Evolutionary conservation across 1,140 invertebrate species (phyloP).

Genomic region (Drosophila virilis): DNA sequence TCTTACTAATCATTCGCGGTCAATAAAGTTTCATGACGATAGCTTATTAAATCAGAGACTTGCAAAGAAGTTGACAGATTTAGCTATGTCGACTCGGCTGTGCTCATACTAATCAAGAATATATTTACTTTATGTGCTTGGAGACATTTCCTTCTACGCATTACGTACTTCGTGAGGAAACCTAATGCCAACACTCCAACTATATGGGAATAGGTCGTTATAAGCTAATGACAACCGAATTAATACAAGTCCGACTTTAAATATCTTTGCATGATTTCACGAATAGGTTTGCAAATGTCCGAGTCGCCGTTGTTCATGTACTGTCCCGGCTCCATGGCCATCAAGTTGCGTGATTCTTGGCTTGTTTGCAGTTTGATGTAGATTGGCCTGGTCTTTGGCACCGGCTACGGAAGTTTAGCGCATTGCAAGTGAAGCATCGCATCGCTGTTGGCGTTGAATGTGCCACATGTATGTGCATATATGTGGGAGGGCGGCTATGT

Average conservation of each 20-base stretch:
- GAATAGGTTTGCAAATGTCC: background rate
- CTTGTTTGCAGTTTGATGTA: conserved; percentile 60
- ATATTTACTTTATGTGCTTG: too few species aligned
- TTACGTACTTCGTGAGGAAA: too few species aligned
- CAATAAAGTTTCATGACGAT: too few species aligned
- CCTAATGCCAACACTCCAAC: too few species aligned
- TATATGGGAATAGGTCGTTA: too few species aligned
- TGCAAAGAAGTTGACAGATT: too few species aligned
- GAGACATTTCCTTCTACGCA: too few species aligned
- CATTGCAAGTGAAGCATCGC: conserved; percentile 52
- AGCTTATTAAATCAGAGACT: too few species aligned
- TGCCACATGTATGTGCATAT: background rate
- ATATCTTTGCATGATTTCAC: background rate
- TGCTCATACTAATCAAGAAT: too few species aligned
- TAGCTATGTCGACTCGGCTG: too few species aligned
- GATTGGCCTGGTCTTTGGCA: conserved; percentile 52
- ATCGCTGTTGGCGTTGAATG: conserved; percentile 12
- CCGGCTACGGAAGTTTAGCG: conserved; percentile 50
- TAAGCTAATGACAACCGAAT: too few species aligned
- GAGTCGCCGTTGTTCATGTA: background rate
- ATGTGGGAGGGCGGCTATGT: background rate
- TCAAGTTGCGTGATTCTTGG: conserved; percentile 42
- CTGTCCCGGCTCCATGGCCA: background rate
- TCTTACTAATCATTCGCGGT: too few species aligned
- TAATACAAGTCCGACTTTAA: background rate